Evolutionary conservation across 2,797 vertebrate species (phyloP), one percentile per base, ranked within the genome.

Genomic region (Craterocephalus amniculus): DNA sequence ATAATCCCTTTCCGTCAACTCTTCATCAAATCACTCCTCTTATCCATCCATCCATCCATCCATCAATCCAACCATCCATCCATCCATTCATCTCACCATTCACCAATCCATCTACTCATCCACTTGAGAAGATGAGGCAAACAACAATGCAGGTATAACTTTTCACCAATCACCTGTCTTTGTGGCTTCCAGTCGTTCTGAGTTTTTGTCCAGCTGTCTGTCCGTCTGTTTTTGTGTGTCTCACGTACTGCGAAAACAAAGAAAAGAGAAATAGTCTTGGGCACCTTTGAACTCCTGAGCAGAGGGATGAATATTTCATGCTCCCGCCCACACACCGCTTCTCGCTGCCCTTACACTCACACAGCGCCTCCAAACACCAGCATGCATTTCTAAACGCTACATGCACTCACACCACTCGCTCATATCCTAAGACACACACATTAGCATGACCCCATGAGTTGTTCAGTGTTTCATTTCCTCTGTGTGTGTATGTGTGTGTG

Each of bases 121-220:
- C 85, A 81, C 84, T 83, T 79, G 45, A 81, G 91, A 92, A 92
- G 94, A 92, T 65, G 89, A 78, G 56, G 63, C 85, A 85, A 87
- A 82, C 78, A 84, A 84, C 83, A 60, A 35, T 31, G 60, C 93
- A 94, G 94, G 94, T 95, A 95, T 87, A 91, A 72, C 67, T 74
- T 80, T 86, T 87, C 83, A 84, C 80, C 77, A 75, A 66, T 90
- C 89, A 73, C 58, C 70, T 82, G 76, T 88, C 38, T 71, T 71
- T 86, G 58, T 85, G 56, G 63, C 66, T 87, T 27, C 69, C 54
- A 76, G 79, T 86, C 4, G 43, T 80, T 81, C 65, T 52, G 38
- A 66, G 58, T 78, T 67, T 67, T 63, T 48, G 35, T 80, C 72
- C 70, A 22, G 58, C 74, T 76, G 65, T 76, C 52, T 51, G 70